Percentiles rank a stretch among this genome's conserved stretches.
Evolutionary conservation across 2,888 invertebrate genomes (phyloP).

Genomic region (Pyralis farinalis): DNA sequence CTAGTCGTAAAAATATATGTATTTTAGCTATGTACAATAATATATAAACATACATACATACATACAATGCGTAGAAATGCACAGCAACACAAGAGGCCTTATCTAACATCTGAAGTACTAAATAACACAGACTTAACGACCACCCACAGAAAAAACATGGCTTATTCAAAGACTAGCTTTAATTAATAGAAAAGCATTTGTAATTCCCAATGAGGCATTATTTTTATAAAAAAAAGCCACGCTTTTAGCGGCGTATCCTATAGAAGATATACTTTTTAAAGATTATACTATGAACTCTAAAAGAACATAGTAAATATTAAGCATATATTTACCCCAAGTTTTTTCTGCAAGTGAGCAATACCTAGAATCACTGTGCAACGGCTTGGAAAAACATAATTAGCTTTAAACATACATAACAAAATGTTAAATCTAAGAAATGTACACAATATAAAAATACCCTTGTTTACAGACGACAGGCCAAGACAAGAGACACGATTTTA

Average conservation of each 20-base stretch:
- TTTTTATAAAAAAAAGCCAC: background rate
- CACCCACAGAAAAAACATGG: slow-evolving; percentile 58
- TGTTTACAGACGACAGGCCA: slow-evolving; percentile 77
- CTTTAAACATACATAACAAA: slow-evolving; percentile 50
- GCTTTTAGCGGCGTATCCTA: background rate
- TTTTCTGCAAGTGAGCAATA: slow-evolving; percentile 60
- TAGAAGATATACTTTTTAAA: background rate
- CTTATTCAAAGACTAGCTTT: slow-evolving; percentile 49
- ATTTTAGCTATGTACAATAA: slow-evolving; percentile 77
- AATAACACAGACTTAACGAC: slow-evolving; percentile 76
- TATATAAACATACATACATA: slow-evolving; percentile 81
- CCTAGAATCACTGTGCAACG: slow-evolving; percentile 58
- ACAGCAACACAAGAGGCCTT: slow-evolving; percentile 78
- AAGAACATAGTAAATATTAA: background rate
- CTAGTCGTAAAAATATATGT: slow-evolving; percentile 81
- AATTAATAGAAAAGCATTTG: slow-evolving; percentile 14
- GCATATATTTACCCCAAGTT: slow-evolving; percentile 34
- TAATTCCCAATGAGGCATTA: background rate
- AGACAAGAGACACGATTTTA: slow-evolving; percentile 78
- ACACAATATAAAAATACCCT: slow-evolving; percentile 68
- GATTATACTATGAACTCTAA: background rate
- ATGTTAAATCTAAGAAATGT: slow-evolving; percentile 61
- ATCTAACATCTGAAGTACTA: slow-evolving; percentile 70
- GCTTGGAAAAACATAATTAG: slow-evolving; percentile 76
- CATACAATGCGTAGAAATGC: slow-evolving; percentile 82